Evolutionary conservation across 2,888 invertebrate species (phyloP), one percentile per base, ranked within the genome.

Genomic region (Limnephilus marmoratus): DNA sequence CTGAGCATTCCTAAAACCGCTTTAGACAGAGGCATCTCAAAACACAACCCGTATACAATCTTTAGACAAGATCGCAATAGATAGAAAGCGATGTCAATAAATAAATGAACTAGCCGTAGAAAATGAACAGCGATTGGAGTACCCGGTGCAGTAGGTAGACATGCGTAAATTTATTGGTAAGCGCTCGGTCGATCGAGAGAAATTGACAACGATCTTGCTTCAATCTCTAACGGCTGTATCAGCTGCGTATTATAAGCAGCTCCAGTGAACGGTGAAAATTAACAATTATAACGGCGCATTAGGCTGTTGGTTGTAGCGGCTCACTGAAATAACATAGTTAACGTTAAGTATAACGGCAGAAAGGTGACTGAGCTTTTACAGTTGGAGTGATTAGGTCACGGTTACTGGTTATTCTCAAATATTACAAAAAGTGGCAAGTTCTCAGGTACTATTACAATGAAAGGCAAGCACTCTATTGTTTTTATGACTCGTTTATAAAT

Each of bases 281-380:
- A 90, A 41, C 45, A 53, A 90, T 90, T 90, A 53, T 85, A 90
- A 90, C 90, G 85, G 90, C 45, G 82, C 90, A 53, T 83, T 53
- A n/a, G 92, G 85, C 91, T 85, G 88, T 90, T 53, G 53, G 53
- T 18, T 92, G 91, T 89, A 91, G 91, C 89, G 86, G 85, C 68
- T 18, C 68, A 24, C 81, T 81, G 89, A 41, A 88, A 91, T 89
- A 41, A 41, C 41, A 41, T 41, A 34, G 81, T 49, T 90, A 41
- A 85, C 81, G 86, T 92, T 91, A 81, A 85, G 80, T 68, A 41
- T 92, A 92, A 92, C 92, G 91, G 91, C 34, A 41, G 11, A 83
- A 29, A 34, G 37, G 34, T 83, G 83, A 83, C 37, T 83, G 31
- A 83, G 24, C 37, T 83, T 34, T 83, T 37, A 83, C 83, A 83